Conservation (phyloP, 2,113 vertebrate species). For the Phalacrocorax carbo region DNA sequence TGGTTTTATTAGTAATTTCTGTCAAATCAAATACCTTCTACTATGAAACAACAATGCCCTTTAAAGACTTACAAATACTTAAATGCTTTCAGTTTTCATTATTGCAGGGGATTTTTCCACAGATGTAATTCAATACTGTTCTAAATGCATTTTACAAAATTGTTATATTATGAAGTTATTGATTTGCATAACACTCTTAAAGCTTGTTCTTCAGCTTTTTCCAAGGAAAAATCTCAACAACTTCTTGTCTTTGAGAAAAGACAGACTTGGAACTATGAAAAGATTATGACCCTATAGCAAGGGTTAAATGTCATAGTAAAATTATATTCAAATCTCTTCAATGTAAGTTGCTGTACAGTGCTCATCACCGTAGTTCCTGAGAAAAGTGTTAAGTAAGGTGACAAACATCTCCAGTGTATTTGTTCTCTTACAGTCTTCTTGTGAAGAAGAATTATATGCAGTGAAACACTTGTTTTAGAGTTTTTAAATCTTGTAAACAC, state of each 20-base stretch:
- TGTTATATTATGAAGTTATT: neutral
- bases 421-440: neutral
- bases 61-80: neutral
- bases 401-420: neutral
- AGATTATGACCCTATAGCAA: neutral
- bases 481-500: neutral
- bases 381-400: neutral
- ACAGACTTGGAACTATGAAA: neutral
- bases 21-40: slow-evolving; percentile 6
- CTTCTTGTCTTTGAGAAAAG: neutral
- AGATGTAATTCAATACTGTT: neutral
- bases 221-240: neutral
- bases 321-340: neutral
- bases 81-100: neutral
- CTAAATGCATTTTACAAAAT: neutral
- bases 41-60: neutral
- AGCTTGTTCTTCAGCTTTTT: neutral
- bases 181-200: neutral
- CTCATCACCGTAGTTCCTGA: neutral
- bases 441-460: neutral
- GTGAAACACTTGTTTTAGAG: neutral
- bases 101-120: neutral
- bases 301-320: neutral
- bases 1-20: slow-evolving; percentile 9
- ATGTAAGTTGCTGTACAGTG: neutral